These are phyloP conservation scores for Apostichopus parvimensis DNA, from an alignment of 35 echinoderm and acorn worm genomes.

Conservation along the genomic window DNA sequence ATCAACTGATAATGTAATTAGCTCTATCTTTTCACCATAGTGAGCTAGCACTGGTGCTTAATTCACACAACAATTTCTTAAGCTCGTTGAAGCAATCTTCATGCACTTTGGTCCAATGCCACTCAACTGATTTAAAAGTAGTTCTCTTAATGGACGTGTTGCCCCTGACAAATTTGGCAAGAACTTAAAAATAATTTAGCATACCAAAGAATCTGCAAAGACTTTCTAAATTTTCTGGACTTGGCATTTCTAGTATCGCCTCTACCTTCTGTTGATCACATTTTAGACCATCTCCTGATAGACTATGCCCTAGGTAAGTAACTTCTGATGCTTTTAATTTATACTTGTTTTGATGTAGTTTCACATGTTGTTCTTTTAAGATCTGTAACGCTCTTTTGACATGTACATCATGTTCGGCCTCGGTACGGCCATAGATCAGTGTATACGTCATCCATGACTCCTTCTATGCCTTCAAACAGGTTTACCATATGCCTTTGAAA, in stretches of 20 bases:
- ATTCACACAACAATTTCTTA: neutral
- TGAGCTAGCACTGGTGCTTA: neutral
- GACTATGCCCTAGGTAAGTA: constrained; percentile 24
- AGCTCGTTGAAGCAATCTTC: neutral
- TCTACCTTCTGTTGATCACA: constrained; percentile 19
- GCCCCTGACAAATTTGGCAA: neutral
- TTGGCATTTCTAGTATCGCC: constrained; percentile 11
- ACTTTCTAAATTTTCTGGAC: neutral
- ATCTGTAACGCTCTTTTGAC: constrained; percentile 16
- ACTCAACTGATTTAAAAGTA: neutral
- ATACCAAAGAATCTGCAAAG: neutral
- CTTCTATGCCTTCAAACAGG: neutral
- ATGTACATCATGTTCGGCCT: constrained; percentile 24
- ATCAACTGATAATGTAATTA: constrained; percentile 31
- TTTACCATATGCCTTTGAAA: constrained; percentile 9
- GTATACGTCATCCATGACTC: constrained; percentile 50
- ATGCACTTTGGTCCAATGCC: neutral
- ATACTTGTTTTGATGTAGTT: constrained; percentile 25
- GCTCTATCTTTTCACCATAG: neutral
- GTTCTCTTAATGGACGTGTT: neutral
- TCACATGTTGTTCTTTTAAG: constrained; percentile 17
- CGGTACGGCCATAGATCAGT: constrained; percentile 2
- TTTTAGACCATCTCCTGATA: neutral
- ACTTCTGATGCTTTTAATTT: constrained; percentile 7
- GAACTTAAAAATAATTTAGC: constrained; percentile 3